These are phyloP conservation scores for Pterobdella sp. DNA, from an alignment of 2,888 invertebrate genomes.

Conservation along the genomic window DNA sequence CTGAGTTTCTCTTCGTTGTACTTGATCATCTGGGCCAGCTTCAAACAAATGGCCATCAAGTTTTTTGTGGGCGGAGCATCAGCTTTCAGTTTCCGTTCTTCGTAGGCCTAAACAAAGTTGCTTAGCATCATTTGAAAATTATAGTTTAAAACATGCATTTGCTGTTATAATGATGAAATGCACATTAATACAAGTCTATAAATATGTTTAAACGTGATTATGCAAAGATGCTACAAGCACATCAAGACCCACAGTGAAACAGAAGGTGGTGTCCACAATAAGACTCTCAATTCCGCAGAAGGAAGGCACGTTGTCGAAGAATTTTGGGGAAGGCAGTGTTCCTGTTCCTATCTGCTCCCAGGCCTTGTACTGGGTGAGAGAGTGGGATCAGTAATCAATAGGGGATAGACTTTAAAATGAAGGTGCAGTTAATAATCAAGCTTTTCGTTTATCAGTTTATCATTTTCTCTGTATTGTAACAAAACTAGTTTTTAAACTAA, in stretches of 20 bases:
- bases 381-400: neutral
- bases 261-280: conserved; percentile 7
- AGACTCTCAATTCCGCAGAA: conserved; percentile 18
- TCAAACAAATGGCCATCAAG: conserved; percentile 9
- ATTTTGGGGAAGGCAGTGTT: conserved; percentile 7
- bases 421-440: no score
- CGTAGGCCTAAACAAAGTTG: conserved; percentile 14
- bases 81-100: conserved; percentile 7
- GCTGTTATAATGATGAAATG: no score
- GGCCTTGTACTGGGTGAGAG: conserved; percentile 10
- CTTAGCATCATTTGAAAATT: no score
- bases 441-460: no score
- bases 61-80: conserved; percentile 19
- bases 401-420: no score
- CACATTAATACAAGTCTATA: no score
- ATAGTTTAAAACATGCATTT: no score
- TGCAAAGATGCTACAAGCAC: neutral
- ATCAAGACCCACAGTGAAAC: conserved; percentile 16
- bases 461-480: no score
- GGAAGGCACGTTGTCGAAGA: conserved; percentile 24
- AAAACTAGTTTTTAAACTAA: neutral
- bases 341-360: conserved; percentile 9
- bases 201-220: neutral
- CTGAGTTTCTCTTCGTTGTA: conserved; percentile 26
- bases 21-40: conserved; percentile 28